A percentile compares a stretch with the other conserved stretches of the same genome.
Evolutionary conservation across 2,888 invertebrate genomes (phyloP).

Genomic region (Sericinus montela): DNA sequence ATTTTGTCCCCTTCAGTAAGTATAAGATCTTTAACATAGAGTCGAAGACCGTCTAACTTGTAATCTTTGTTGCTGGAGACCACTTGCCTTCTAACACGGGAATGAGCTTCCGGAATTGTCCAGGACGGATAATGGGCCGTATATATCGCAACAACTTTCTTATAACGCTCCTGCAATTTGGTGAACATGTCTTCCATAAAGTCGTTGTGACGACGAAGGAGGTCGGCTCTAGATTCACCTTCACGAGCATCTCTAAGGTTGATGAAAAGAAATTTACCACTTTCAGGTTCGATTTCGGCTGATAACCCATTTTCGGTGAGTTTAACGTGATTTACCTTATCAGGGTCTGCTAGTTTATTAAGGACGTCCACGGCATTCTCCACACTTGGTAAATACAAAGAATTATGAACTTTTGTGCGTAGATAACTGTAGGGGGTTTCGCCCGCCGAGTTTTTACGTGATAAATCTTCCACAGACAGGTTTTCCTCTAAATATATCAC

Average conservation of each 20-base stretch:
- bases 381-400: conserved; percentile 81
- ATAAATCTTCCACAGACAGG: conserved; percentile 80
- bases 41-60: conserved; percentile 38
- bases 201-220: conserved; percentile 81
- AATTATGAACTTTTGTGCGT: conserved; percentile 41
- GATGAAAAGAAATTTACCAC: conserved; percentile 75
- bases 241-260: conserved; percentile 79
- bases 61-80: conserved; percentile 21
- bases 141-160: conserved; percentile 76
- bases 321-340: conserved; percentile 48
- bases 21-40: conserved; percentile 35
- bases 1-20: conserved; percentile 17
- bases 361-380: conserved; percentile 78
- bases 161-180: conserved; percentile 60
- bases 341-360: conserved; percentile 65
- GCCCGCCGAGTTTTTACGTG: conserved; percentile 61
- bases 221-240: conserved; percentile 71
- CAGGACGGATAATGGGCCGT: conserved; percentile 79
- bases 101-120: conserved; percentile 43
- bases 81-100: conserved; percentile 49
- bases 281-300: conserved; percentile 51
- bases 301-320: conserved; percentile 59
- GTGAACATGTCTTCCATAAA: conserved; percentile 76
- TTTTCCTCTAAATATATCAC: conserved; percentile 76
- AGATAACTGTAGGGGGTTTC: conserved; percentile 58